Percentiles rank a stretch among this genome's conserved stretches.
These are phyloP conservation scores for Merluccius polli DNA, from an alignment of 2,797 vertebrate species.

Conservation along the genomic window DNA sequence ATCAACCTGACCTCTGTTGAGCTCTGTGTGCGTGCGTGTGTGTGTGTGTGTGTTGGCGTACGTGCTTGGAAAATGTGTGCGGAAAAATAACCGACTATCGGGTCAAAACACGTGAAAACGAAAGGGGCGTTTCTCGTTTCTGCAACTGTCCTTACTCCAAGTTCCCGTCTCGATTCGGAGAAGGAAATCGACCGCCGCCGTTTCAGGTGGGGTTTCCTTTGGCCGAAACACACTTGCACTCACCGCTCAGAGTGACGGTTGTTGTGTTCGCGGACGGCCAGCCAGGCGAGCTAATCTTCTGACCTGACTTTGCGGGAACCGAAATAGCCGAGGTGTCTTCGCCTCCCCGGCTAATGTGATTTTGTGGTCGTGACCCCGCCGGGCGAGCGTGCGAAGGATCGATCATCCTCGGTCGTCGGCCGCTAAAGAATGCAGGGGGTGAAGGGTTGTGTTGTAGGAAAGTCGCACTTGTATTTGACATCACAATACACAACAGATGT, in stretches of 20 bases:
- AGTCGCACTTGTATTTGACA: no score
- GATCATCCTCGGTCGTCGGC: constrained; percentile 18
- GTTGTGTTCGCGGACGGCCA: background rate
- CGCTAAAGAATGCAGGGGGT: background rate
- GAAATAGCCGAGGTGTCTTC: constrained; percentile 4
- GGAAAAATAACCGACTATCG: no score
- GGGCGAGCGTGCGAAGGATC: constrained; percentile 5
- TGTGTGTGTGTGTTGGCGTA: no score
- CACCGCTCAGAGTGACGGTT: background rate
- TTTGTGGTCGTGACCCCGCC: background rate
- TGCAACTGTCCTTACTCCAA: no score
- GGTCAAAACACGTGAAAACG: no score
- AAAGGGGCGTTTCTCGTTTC: no score
- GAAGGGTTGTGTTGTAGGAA: background rate
- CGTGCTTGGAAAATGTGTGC: no score
- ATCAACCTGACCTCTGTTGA: background rate
- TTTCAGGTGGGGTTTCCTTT: no score
- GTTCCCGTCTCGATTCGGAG: no score
- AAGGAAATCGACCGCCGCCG: no score
- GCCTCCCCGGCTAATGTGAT: constrained; percentile 6
- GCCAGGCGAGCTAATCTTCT: background rate
- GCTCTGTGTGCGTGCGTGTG: background rate
- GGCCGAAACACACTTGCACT: background rate
- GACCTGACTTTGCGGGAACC: background rate
- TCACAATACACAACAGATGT: no score